These are phyloP conservation scores for Macrosiphum euphorbiae DNA, from an alignment of 2,888 invertebrate species.

Conservation along the genomic window DNA sequence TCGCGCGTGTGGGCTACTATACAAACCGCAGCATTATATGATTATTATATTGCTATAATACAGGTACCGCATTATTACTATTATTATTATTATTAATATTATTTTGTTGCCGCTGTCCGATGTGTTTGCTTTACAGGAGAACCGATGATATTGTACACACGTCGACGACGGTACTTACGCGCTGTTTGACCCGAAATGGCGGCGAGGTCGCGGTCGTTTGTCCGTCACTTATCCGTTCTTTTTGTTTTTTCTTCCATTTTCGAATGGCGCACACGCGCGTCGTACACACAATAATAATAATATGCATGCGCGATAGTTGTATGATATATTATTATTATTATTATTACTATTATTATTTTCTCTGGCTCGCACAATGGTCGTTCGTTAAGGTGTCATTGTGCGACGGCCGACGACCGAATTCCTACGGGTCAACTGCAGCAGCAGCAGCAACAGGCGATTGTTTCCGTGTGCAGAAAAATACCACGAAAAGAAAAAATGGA, in stretches of 20 bases:
- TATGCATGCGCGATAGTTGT: not conserved
- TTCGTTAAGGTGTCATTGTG: constrained; percentile 63
- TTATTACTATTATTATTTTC: constrained; percentile 40
- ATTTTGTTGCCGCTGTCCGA: constrained; percentile 22
- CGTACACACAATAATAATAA: not conserved
- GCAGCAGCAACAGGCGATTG: not conserved
- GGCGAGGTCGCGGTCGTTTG: constrained; percentile 50
- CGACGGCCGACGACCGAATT: constrained; percentile 25
- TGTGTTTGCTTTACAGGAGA: constrained; percentile 42
- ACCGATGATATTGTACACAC: not conserved
- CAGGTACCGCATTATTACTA: not conserved
- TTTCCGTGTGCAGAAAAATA: constrained; percentile 42
- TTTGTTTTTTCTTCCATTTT: constrained; percentile 36
- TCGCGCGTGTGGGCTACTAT: constrained; percentile 45
- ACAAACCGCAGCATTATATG: not conserved
- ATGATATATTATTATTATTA: constrained; percentile 41
- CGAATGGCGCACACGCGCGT: not conserved
- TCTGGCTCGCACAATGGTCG: constrained; percentile 52
- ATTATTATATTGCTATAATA: not conserved
- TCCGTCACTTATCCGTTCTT: constrained; percentile 53
- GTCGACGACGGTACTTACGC: constrained; percentile 16
- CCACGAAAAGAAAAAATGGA: not conserved
- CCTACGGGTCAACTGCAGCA: constrained; percentile 1
- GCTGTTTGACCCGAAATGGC: constrained; percentile 47
- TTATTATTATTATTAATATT: not conserved